These are phyloP conservation scores for Spinibarbus caldwelli DNA, from an alignment of 2,797 vertebrate species.

Conservation along the genomic window DNA sequence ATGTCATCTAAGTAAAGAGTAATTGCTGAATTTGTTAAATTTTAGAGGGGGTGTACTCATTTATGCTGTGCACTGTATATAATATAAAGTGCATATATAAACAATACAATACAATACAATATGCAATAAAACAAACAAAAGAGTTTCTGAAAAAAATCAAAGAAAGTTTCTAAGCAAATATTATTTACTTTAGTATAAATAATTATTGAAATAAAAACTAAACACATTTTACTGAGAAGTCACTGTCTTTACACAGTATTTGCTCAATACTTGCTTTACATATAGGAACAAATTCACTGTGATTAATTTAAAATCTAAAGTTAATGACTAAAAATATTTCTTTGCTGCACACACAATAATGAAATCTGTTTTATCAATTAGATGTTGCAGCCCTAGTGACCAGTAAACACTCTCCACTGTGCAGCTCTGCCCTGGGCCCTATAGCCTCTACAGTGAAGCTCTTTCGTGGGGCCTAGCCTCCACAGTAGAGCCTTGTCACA, in stretches of 20 bases:
- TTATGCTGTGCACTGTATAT: too few species aligned
- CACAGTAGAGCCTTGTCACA: too few species aligned
- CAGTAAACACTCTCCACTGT: neutral
- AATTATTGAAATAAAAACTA: slow-evolving; percentile 6
- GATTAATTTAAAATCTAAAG: neutral
- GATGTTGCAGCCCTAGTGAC: neutral
- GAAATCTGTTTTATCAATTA: neutral
- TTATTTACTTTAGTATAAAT: neutral
- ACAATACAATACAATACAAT: neutral
- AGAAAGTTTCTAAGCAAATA: neutral
- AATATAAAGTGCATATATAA: neutral
- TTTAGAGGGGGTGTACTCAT: too few species aligned
- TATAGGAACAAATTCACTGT: neutral
- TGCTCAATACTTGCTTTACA: neutral
- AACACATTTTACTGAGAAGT: neutral
- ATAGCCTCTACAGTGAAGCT: neutral
- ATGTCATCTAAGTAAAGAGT: too few species aligned
- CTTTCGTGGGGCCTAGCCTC: neutral
- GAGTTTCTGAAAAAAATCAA: too few species aligned
- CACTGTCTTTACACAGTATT: neutral
- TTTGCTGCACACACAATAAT: neutral
- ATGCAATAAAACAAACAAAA: neutral
- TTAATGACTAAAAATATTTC: neutral
- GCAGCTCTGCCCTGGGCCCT: slow-evolving; percentile 1
- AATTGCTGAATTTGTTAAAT: too few species aligned